Conservation (phyloP, 1,140 invertebrate species). For the Papilio polytes region DNA sequence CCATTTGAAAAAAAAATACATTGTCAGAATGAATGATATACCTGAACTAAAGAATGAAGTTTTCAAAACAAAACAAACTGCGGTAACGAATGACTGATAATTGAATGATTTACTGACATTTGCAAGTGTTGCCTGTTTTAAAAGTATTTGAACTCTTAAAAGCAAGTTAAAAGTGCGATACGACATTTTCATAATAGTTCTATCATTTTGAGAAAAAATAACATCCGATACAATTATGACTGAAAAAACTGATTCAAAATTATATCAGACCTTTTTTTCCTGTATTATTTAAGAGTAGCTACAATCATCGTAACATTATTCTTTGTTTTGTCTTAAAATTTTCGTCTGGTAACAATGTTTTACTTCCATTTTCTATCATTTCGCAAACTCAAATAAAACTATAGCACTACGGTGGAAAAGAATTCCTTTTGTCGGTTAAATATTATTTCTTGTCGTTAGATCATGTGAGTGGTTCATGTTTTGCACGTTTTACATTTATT, state of each 20-base stretch:
- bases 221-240: too few species aligned
- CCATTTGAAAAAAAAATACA: conserved; percentile 53
- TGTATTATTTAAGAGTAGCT: not conserved
- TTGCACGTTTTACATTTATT: conserved; percentile 58
- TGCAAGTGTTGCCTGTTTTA: not conserved
- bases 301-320: not conserved
- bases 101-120: conserved; percentile 39
- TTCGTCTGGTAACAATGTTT: conserved; percentile 57
- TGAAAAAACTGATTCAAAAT: too few species aligned
- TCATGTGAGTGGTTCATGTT: conserved; percentile 64
- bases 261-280: too few species aligned
- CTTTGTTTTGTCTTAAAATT: conserved; percentile 5
- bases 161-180: too few species aligned
- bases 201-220: too few species aligned
- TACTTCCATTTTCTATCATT: conserved; percentile 78
- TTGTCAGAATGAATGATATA: conserved; percentile 39
- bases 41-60: conserved; percentile 30
- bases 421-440: conserved; percentile 72
- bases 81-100: conserved; percentile 46
- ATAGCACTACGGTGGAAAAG: conserved; percentile 65
- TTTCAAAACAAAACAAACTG: conserved; percentile 43
- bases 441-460: conserved; percentile 62
- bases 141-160: too few species aligned
- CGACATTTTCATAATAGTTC: too few species aligned
- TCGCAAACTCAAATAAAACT: conserved; percentile 78